Base-by-base conservation (phyloP, 2,888 invertebrate species). In the Melinopterus prodromus region DNA sequence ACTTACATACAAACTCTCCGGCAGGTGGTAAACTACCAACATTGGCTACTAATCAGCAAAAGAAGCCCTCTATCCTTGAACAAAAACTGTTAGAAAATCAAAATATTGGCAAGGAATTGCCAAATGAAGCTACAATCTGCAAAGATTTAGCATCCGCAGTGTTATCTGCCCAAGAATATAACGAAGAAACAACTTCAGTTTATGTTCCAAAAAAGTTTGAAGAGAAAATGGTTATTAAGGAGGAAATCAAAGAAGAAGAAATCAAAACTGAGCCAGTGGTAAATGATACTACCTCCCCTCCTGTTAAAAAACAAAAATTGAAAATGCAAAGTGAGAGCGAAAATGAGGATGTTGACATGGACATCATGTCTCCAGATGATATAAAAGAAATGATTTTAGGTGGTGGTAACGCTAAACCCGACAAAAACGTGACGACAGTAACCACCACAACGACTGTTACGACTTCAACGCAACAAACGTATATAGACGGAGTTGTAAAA, bases 11-110 rank as follows among this genome's bases (percentile, higher is more conserved):
- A 3, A 91, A 90, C 81, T 89, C 89, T 16, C 89, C 89, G 79
- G 87, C 90, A 71, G 91, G 91, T 83, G 90, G 92, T 2, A 87
- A 91, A 82, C 82, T 90, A 14, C 86, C 87, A n/a, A 89, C 88
- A 86, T 80, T 85, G 70, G 82, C 85, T 71, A 82, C 16, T 16
- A 26, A 76, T 26, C 72, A 70, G 75, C 80, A 79, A 16, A 78
- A 80, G 81, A 93, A 93, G 88, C 91, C 92, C 82, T 94, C 94
- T 37, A 94, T 94, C 87, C 89, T 94, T 81, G 94, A 94, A 86
- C 94, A 94, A 86, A 94, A 94, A 86, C 89, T 94, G 80, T 90
- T 93, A 76, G 92, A 92, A 53, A 78, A 75, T 37, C 77, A 78
- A 15, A 77, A 74, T 38, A 71, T 38, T 26, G 86, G 81, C 80